These are phyloP conservation scores for Linurgus olivaceus DNA, from an alignment of 2,797 vertebrate genomes.

Conservation along the genomic window DNA sequence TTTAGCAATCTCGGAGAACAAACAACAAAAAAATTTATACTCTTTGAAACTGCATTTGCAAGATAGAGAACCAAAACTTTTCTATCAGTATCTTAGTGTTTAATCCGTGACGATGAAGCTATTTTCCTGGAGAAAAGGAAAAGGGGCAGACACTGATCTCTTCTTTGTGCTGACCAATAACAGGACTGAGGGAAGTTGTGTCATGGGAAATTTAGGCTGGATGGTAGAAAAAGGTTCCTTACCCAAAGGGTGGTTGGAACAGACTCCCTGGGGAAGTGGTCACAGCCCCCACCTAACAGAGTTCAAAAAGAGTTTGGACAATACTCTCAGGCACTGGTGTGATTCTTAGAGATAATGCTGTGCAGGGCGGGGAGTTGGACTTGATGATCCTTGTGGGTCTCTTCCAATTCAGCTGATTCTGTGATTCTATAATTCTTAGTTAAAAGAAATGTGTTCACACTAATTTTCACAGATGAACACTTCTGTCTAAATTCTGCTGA, in stretches of 20 bases:
- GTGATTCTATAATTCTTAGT: not conserved
- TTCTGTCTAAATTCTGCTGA: not conserved
- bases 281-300: not conserved
- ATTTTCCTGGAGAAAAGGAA: not conserved
- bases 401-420: not conserved
- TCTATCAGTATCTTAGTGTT: not conserved
- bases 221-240: not conserved
- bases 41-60: not conserved
- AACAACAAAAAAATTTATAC: not conserved
- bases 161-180: not conserved
- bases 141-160: not conserved
- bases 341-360: not conserved
- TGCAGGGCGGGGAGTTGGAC: not conserved
- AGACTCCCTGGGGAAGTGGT: not conserved
- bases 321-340: not conserved
- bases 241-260: not conserved
- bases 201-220: not conserved
- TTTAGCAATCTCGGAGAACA: not conserved
- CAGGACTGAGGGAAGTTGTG: not conserved
- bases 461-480: not conserved
- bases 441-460: not conserved
- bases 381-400: not conserved
- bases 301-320: not conserved
- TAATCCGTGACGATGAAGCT: not conserved
- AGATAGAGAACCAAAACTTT: not conserved